Percentiles rank a stretch among this genome's conserved stretches.
Evolutionary conservation across 2,797 vertebrate genomes (phyloP).

Genomic region (Lepidocolaptes lacrymiger): DNA sequence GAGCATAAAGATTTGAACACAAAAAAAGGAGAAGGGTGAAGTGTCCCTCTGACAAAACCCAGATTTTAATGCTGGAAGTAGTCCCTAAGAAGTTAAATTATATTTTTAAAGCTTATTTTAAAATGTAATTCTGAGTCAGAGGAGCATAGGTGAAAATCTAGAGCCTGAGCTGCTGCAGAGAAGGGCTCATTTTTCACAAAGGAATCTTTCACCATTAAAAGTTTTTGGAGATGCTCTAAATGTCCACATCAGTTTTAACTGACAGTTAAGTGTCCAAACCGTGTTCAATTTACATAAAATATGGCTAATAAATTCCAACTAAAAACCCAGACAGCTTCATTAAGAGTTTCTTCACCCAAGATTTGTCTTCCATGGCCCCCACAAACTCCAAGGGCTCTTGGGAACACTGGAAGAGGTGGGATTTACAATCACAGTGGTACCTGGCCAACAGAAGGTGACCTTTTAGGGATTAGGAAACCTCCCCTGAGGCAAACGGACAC

Average conservation of each 20-base stretch:
- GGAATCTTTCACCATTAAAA: background rate
- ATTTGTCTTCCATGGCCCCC: background rate
- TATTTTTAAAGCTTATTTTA: background rate
- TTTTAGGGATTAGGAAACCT: background rate
- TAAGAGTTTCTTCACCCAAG: background rate
- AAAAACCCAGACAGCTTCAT: background rate
- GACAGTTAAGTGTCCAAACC: background rate
- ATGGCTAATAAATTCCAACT: background rate
- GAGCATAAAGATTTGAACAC: background rate
- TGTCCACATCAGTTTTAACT: background rate
- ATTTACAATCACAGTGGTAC: background rate
- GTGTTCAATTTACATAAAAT: background rate
- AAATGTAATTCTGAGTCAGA: background rate
- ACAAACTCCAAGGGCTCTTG: background rate
- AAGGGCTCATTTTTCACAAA: background rate
- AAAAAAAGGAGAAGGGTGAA: background rate
- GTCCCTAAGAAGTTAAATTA: background rate
- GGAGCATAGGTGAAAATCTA: background rate
- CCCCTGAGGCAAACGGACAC: rapidly evolving
- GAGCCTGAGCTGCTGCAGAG: background rate
- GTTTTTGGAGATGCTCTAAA: background rate
- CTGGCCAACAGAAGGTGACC: background rate
- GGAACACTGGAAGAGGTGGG: rapidly evolving
- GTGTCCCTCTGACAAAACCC: background rate
- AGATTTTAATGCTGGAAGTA: background rate